Evolutionary conservation across 2,888 invertebrate genomes (phyloP).

Genomic region (Parasteatoda lunata): DNA sequence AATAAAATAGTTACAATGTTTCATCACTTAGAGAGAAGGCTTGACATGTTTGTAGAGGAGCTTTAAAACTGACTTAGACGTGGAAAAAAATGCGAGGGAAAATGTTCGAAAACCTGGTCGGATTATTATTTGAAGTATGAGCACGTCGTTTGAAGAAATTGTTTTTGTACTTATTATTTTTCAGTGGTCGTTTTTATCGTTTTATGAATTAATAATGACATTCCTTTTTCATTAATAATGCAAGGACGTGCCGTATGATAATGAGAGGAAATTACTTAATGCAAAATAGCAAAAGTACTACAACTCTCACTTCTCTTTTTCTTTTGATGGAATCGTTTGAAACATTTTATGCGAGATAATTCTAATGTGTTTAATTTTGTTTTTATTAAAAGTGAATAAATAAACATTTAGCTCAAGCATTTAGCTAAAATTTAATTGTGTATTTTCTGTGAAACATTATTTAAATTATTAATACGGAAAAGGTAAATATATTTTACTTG

Average conservation of each 20-base stretch:
- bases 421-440: too few species aligned
- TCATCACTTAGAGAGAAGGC: background rate
- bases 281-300: background rate
- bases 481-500: too few species aligned
- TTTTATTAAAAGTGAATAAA: too few species aligned
- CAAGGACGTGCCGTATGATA: background rate
- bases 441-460: too few species aligned
- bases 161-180: background rate
- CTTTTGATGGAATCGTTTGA: too few species aligned
- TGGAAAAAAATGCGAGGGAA: too few species aligned
- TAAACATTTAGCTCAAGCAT: too few species aligned
- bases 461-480: too few species aligned
- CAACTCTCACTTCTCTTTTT: too few species aligned
- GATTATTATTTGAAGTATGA: background rate
- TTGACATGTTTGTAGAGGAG: conserved; percentile 1
- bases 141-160: background rate
- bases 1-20: conserved; percentile 2
- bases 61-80: background rate
- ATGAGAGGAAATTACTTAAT: background rate
- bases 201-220: background rate
- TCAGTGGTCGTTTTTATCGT: background rate
- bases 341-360: too few species aligned
- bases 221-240: background rate
- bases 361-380: too few species aligned
- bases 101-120: background rate